A percentile compares a stretch with the other conserved stretches of the same genome.
Conservation (phyloP, 2,888 invertebrate species). For the Athalia circularis region DNA sequence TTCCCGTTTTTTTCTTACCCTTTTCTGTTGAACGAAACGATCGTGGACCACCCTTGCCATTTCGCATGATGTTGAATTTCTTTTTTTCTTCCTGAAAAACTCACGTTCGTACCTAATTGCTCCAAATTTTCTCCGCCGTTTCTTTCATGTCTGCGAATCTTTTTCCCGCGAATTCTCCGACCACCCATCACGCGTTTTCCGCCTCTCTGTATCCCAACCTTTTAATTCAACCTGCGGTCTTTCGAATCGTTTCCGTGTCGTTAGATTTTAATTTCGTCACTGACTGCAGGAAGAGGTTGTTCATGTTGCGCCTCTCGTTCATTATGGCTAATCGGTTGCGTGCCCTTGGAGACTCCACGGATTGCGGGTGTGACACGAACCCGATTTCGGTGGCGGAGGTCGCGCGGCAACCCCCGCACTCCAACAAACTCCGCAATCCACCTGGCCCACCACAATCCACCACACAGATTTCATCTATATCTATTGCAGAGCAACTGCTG, state of each 20-base stretch:
- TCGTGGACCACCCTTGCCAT: too few relatives aligned
- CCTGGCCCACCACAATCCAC: conserved; percentile 14
- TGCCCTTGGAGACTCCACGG: neutral
- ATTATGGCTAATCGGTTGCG: conserved; percentile 42
- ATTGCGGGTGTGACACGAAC: conserved; percentile 11
- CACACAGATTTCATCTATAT: neutral
- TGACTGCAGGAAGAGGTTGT: neutral
- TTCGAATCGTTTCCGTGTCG: neutral
- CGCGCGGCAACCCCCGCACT: neutral
- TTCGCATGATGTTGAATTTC: too few relatives aligned
- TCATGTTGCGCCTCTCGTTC: neutral
- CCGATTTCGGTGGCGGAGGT: neutral
- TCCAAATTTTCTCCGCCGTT: too few relatives aligned
- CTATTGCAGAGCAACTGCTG: neutral
- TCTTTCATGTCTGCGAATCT: too few relatives aligned
- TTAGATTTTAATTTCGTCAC: neutral
- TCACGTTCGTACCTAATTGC: too few relatives aligned
- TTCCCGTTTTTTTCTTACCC: too few relatives aligned
- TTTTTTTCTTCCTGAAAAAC: too few relatives aligned
- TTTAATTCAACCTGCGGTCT: neutral
- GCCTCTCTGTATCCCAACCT: too few relatives aligned
- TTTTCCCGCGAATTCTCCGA: too few relatives aligned
- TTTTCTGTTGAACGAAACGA: too few relatives aligned
- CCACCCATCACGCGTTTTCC: too few relatives aligned
- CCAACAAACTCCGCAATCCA: conserved; percentile 2